Evolutionary conservation across 2,797 vertebrate genomes (phyloP), one percentile per base, ranked within the genome.

Genomic region (Catostomus latipinnis): DNA sequence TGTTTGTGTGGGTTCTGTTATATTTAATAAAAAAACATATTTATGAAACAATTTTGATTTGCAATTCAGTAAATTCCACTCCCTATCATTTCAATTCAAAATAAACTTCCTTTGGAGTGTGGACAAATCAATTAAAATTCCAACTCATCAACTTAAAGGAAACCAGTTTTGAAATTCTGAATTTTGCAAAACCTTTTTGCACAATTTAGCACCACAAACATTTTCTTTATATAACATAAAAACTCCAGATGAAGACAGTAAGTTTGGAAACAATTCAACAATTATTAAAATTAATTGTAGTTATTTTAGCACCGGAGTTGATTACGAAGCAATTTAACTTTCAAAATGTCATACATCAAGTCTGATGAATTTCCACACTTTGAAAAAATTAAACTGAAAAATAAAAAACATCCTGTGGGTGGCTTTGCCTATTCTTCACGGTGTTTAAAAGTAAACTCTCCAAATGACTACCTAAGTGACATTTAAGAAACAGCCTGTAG

Each of bases 401-500:
- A 34, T 3, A 34, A 34, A 34, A 34, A 34, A 34, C 34, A 3
- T 22, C 3, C 34, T 2, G 34, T 34, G 14, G 43, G 3, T 18
- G 43, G 43, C 43, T 48, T 65, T 67, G n/a, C 56, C 10, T 57
- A 18, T 57, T 22, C 52, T 57, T 66, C n/a, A 75, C 18, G 56
- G 49, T 61, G n/a, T 34, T 14, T 52, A 50, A 34, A 50, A 7
- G 3, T 11, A 34, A 50, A 2, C 0, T 60, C 56, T 61, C 57
- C 13, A n/a, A 75, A 18, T 0, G 48, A 56, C 78, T 67, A 16
- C 58, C 22, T 16, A 76, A 82, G 46, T 69, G 74, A 78, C 70
- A 80, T 82, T 80, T 74, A 9, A 63, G 52, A 71, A 14, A 65
- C 67, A 48, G 70, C 72, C 70, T 74, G 74, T 48, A 57, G 50